Base-by-base conservation (phyloP, 2,113 vertebrate species). In the Corythoichthys haematopterus region DNA sequence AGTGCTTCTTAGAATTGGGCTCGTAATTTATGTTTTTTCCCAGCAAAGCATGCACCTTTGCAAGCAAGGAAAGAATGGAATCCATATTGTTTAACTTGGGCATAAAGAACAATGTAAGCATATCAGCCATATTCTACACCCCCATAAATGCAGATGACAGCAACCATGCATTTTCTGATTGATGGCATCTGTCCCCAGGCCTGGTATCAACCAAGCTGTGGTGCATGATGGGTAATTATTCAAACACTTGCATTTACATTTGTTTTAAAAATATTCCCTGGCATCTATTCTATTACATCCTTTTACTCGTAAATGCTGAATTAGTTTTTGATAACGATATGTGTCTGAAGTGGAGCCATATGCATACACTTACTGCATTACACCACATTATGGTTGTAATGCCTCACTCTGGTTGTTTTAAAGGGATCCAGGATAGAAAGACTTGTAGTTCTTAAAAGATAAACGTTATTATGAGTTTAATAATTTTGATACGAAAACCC, bases 141-240 rank as follows among this genome's bases (percentile, higher is more conserved):
- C 38, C 33, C 45, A 66, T 3, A 58, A 57, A 36, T 58, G 3
- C 11, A 64, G n/a, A 1, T 0, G 35, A 50, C 6, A 43, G 47
- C 2, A 1, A 52, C 58, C 66, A 55, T 5, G 53, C 45, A 45
- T 51, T 48, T 43, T 2, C 63, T 75, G 56, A 84, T 65, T 38
- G 35, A 79, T 77, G 74, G 33, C 28, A 53, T 69, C 58, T 60
- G 67, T 78, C 70, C 28, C 48, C 40, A 51, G 4, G 56, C 47
- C 61, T 51, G n/a, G 33, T 12, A 66, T 56, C 66, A 79, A 53
- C 70, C 53, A 66, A 36, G n/a, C 66, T 50, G 15, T 61, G 67
- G 67, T 71, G 57, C 47, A 71, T 68, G 50, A 46, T 58, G 43
- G 70, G 58, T 68, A 65, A 77, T 83, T 75, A 78, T 78, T 76